Conservation (phyloP, 2,888 invertebrate genomes). For the Callyntrura guangdongensis region DNA sequence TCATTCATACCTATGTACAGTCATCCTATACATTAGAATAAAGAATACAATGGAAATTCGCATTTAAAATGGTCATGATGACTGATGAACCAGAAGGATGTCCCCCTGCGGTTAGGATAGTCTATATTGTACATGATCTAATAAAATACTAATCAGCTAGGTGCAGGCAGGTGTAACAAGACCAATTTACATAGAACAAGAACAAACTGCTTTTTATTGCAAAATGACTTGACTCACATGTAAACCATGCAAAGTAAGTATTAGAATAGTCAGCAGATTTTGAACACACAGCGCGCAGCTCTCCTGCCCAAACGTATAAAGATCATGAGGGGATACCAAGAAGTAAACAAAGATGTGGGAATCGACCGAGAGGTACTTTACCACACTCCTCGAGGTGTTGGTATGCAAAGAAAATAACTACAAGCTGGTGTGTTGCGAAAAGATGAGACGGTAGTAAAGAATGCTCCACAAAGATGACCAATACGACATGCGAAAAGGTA, state of each 20-base stretch:
- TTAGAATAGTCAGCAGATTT: background rate
- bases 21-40: background rate
- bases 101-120: slow-evolving; percentile 11
- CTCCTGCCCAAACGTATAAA: slow-evolving; percentile 1
- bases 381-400: slow-evolving; percentile 20
- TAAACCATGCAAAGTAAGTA: slow-evolving; percentile 28
- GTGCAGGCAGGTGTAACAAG: slow-evolving; percentile 51
- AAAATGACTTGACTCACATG: slow-evolving; percentile 54
- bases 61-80: slow-evolving; percentile 1
- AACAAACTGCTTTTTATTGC: slow-evolving; percentile 38
- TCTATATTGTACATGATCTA: slow-evolving; percentile 60
- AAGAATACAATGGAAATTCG: background rate
- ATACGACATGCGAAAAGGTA: slow-evolving; percentile 61
- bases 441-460: slow-evolving; percentile 26
- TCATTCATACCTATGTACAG: background rate
- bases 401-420: no score
- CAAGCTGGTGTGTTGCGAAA: background rate
- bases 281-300: background rate
- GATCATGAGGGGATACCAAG: slow-evolving; percentile 18
- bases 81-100: slow-evolving; percentile 21
- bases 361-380: slow-evolving; percentile 43
- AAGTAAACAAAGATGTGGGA: slow-evolving; percentile 48
- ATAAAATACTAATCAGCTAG: slow-evolving; percentile 71
- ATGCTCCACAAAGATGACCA: slow-evolving; percentile 64
- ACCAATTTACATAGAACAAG: slow-evolving; percentile 64